Conservation (phyloP, 2,888 invertebrate genomes). For the Trichacis sp. region DNA sequence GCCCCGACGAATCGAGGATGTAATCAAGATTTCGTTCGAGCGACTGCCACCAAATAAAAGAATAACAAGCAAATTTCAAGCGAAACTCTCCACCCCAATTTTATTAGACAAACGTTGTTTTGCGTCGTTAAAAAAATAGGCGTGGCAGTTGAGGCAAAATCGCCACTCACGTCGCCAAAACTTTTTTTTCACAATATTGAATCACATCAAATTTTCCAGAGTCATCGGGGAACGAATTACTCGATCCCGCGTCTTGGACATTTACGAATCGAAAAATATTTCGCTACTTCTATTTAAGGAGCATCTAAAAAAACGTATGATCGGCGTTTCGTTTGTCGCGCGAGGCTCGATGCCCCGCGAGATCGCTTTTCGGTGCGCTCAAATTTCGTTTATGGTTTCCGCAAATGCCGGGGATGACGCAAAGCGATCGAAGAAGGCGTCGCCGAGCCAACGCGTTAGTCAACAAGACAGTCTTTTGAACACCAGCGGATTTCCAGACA, state of each 20-base stretch:
- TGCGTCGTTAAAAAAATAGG: constrained; percentile 36
- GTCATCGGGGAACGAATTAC: background rate
- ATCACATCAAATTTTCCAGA: constrained; percentile 13
- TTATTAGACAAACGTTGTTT: constrained; percentile 32
- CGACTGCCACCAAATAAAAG: constrained; percentile 37
- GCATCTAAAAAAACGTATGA: constrained; percentile 37
- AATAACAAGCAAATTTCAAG: too few species aligned
- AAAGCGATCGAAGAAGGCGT: constrained; percentile 45
- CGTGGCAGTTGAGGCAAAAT: constrained; percentile 23
- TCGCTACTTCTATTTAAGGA: constrained; percentile 27
- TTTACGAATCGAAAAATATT: constrained; percentile 37
- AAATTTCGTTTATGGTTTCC: too few species aligned
- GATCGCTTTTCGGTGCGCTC: too few species aligned
- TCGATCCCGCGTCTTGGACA: constrained; percentile 19
- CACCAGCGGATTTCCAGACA: constrained; percentile 67
- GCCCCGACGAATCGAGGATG: background rate
- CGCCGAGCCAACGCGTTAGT: constrained; percentile 62
- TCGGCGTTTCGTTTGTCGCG: too few species aligned
- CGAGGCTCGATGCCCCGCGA: too few species aligned
- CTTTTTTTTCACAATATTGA: constrained; percentile 20
- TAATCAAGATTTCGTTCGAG: constrained; percentile 2
- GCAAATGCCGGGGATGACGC: too few species aligned
- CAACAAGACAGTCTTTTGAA: constrained; percentile 69
- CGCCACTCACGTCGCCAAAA: background rate
- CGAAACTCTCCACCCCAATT: too few species aligned